Conservation (phyloP, 2,797 vertebrate genomes). For the Chaenodraco wilsoni region DNA sequence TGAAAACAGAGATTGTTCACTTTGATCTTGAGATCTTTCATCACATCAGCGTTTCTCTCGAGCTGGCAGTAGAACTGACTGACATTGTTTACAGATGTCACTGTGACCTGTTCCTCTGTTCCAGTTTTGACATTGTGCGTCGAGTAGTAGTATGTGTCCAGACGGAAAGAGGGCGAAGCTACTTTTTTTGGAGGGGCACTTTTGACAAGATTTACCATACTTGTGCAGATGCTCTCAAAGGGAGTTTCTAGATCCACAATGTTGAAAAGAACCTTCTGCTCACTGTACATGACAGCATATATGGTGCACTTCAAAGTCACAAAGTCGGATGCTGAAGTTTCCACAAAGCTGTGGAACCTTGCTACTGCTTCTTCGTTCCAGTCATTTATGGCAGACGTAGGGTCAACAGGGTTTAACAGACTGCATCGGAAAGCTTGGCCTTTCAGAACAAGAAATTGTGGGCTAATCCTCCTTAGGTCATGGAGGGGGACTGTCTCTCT, state of each 20-base stretch:
- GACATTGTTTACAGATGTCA: conserved; percentile 85
- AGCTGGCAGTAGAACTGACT: conserved; percentile 92
- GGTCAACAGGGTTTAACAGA: conserved; percentile 89
- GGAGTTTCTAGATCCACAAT: conserved; percentile 93
- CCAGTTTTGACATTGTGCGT: conserved; percentile 90
- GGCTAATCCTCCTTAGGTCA: conserved; percentile 83
- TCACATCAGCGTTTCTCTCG: conserved; percentile 79
- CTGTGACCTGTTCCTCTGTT: conserved; percentile 87
- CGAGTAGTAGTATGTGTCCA: conserved; percentile 92
- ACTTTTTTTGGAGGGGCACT: conserved; percentile 71
- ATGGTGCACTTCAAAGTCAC: conserved; percentile 89
- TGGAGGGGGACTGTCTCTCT: conserved; percentile 80
- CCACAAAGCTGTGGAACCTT: conserved; percentile 88
- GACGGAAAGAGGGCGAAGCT: conserved; percentile 77
- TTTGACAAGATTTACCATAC: conserved; percentile 82
- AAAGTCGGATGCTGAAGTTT: conserved; percentile 69
- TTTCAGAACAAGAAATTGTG: conserved; percentile 85
- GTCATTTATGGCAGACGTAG: conserved; percentile 77
- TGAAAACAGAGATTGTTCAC: conserved; percentile 78
- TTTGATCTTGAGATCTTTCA: conserved; percentile 81
- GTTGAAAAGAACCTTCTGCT: conserved; percentile 85
- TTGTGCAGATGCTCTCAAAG: conserved; percentile 88
- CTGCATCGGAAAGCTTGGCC: conserved; percentile 95
- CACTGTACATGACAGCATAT: conserved; percentile 88
- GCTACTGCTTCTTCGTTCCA: conserved; percentile 85